Base-by-base conservation (phyloP, 2,113 vertebrate genomes). In the Beaufortia kweichowensis region DNA sequence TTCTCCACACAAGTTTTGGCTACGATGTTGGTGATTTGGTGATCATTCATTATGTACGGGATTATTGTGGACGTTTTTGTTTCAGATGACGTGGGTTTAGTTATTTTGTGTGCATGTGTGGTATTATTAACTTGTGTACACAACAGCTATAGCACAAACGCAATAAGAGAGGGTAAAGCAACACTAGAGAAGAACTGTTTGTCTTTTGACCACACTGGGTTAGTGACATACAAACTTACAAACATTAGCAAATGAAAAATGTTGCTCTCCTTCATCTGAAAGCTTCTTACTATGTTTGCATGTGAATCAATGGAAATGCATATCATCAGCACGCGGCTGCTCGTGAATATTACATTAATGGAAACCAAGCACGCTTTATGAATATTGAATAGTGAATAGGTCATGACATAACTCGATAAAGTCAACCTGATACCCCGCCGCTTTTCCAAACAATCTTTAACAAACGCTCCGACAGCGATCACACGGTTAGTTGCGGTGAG, bases 391-490 rank as follows among this genome's bases (percentile, higher is more conserved):
- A 46, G 35, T 60, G 70, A 90, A 91, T 88, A 86, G 86, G 85
- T 79, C 83, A 85, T 90, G 89, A 90, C 88, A 89, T 80, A 81
- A 88, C 82, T 89, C 90, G 29, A 90, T 89, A 79, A 80, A 80
- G 78, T 88, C 70, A 85, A 89, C 86, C 83, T 57, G 88, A 89
- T 90, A 89, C 87, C 86, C 85, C 79, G 7, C 50, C 60, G 53
- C 82, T 78, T 86, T 83, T 85, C 89, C 88, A 89, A 90, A 89
- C 67, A 78, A 75, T 87, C 86, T 86, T 88, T 91, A 89, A 90
- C 87, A 84, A 87, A 79, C 80, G 15, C 86, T 82, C 85, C 85
- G 86, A 86, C 84, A 81, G 84, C 80, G 86, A 86, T 83, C 71
- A 82, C 57, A 15, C 39, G 46, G 83, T 86, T 69, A 85, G 88